Evolutionary conservation across 2,113 vertebrate genomes (phyloP).

Genomic region (Pantherophis guttatus): DNA sequence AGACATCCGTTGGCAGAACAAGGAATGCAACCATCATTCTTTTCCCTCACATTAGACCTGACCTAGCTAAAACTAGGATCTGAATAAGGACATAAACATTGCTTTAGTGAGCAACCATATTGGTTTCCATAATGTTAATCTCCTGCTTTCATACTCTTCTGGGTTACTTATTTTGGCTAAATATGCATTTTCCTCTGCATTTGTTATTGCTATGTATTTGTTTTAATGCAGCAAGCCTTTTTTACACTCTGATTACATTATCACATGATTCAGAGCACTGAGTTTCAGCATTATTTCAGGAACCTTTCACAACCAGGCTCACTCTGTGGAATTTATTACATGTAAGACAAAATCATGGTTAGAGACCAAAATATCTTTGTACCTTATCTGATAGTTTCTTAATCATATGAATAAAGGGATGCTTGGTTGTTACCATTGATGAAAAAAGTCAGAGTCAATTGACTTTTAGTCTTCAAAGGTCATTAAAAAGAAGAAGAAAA

Average conservation of each 20-base stretch:
- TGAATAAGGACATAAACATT: neutral
- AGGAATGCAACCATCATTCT: neutral
- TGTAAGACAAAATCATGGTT: constrained; percentile 8
- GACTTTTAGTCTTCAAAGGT: neutral
- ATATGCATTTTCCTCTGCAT: neutral
- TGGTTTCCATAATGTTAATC: neutral
- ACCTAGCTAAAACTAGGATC: neutral
- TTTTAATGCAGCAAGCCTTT: neutral
- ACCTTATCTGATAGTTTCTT: neutral
- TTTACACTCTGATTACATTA: constrained; percentile 5
- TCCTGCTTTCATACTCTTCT: neutral
- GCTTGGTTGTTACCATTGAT: neutral
- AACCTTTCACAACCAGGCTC: neutral
- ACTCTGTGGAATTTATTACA: constrained; percentile 9
- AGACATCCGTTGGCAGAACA: neutral
- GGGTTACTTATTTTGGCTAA: neutral
- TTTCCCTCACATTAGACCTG: neutral
- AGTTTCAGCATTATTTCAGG: constrained; percentile 4
- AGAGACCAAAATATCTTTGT: neutral
- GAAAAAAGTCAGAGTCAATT: neutral
- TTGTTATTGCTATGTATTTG: neutral
- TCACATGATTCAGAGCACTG: neutral
- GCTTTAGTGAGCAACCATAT: neutral
- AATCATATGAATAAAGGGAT: neutral
- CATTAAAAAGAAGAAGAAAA: neutral